Evolutionary conservation across 2,113 vertebrate genomes (phyloP), one percentile per base, ranked within the genome.

Genomic region (Leucopsar rothschildi): DNA sequence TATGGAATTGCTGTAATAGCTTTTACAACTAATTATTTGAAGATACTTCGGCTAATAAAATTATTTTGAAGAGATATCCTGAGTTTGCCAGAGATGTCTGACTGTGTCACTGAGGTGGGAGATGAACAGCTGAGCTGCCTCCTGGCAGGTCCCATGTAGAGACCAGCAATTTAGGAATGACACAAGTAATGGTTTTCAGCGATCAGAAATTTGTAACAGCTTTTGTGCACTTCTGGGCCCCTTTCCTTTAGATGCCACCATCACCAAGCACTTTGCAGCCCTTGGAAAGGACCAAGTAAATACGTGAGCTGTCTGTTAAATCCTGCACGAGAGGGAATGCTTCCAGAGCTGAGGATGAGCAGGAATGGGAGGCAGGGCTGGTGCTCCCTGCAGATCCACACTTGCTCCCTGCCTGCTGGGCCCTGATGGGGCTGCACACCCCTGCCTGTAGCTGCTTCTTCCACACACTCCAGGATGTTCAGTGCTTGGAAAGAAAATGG

Each of bases 11-110:
- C 68, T 61, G 57, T 71, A 91, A 70, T 25, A 70, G 68, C 35
- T 91, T 63, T 57, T 65, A 15, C 40, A 70, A 14, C 37, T 73
- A 45, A 94, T 79, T 65, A 75, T 49, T 70, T 44, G 80, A 76
- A 86, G 77, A 53, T 66, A 64, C 42, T 88, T 66, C 42, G 39
- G 60, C 42, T 88, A 86, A 90, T 80, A 45, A 82, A 76, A 80
- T 77, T 17, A 56, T 40, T 83, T 57, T 90, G 50, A 88, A 79
- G 76, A 27, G 72, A 44, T 86, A 77, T 33, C 27, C 44, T 27
- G 72, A 90, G 44, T 52, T 27, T 85, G 35, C 15, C 77, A 90
- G 82, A 79, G 82, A n/a, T 42, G 37, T 9, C 66, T 40, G 56
- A 31, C 42, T 15, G 28, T 65, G 35, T 18, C 85, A n/a, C 31